Base-by-base conservation (phyloP, 2,113 vertebrate species). In the Emydura subglobosa region DNA sequence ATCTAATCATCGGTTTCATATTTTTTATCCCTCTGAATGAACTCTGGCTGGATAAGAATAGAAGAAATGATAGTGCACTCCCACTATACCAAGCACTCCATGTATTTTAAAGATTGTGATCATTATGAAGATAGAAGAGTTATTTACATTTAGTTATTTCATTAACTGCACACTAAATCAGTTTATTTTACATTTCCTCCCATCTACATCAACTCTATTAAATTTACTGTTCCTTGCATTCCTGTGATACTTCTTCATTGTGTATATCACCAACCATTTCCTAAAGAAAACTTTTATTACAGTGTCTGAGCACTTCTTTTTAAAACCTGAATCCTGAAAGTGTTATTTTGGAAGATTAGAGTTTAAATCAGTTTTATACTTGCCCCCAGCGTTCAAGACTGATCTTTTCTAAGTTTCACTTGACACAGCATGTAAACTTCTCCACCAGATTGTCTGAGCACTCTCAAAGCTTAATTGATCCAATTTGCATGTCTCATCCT, bases 401-500 rank as follows among this genome's bases (percentile, higher is more conserved):
- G 92, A 96, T 97, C 91, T 96, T 94, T 79, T 49, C 79, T 92
- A 94, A 96, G 89, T 97, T 98, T 97, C 92, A 95, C 91, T 97
- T 94, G 89, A 96, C 91, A 87, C 92, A 97, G 93, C 92, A 78
- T 97, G 95, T 89, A 95, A 97, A 97, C 79, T 86, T 96, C 89
- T 95, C 86, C 61, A 96, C 87, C 96, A 97, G 97, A 98, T 97
- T 97, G 94, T 88, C 94, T 96, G 92, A 97, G 82, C 51, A 1
- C 87, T 96, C 93, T 95, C 88, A 91, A 95, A 93, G 85, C 94
- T 94, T 97, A 98, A 97, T 96, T 97, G 97, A 97, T 97, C 95
- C 95, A 97, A 97, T 97, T 96, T 97, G 91, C 94, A 96, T 96
- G 91, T 96, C 94, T 96, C 86, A 94, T 95, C 91, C 93, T 86